A percentile compares a stretch with the other conserved stretches of the same genome.
Evolutionary conservation across 2,113 vertebrate species (phyloP).

Genomic region (Prietella phreatophila): DNA sequence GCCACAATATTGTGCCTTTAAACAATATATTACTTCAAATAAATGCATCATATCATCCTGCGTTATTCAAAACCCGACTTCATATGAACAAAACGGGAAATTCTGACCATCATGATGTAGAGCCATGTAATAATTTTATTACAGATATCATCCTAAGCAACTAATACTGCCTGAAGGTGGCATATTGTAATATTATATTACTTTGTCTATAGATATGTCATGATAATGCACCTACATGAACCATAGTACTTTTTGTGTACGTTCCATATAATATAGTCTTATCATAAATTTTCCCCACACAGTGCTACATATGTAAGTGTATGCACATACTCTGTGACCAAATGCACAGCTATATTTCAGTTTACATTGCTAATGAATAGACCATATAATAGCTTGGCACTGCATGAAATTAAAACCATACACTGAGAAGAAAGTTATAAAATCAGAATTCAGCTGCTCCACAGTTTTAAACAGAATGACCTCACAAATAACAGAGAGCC

Average conservation of each 20-base stretch:
- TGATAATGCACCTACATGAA: neutral
- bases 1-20: neutral
- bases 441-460: slow-evolving; percentile 39
- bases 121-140: neutral
- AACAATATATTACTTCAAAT: neutral
- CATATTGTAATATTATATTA: neutral
- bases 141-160: neutral
- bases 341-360: neutral
- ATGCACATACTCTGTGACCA: neutral
- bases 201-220: neutral
- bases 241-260: neutral
- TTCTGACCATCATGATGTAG: neutral
- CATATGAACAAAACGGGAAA: neutral
- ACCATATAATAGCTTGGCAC: slow-evolving; percentile 39
- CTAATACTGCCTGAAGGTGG: neutral
- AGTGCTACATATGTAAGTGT: neutral
- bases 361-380: slow-evolving; percentile 47
- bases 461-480: slow-evolving; percentile 57
- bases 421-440: slow-evolving; percentile 31
- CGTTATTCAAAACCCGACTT: neutral
- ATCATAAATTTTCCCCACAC: neutral
- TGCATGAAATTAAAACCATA: slow-evolving; percentile 25
- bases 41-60: neutral
- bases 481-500: slow-evolving; percentile 61
- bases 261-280: neutral